phyloP scores from a whole-genome alignment of 2,888 invertebrate genomes.

The Mimas tiliae region DNA sequence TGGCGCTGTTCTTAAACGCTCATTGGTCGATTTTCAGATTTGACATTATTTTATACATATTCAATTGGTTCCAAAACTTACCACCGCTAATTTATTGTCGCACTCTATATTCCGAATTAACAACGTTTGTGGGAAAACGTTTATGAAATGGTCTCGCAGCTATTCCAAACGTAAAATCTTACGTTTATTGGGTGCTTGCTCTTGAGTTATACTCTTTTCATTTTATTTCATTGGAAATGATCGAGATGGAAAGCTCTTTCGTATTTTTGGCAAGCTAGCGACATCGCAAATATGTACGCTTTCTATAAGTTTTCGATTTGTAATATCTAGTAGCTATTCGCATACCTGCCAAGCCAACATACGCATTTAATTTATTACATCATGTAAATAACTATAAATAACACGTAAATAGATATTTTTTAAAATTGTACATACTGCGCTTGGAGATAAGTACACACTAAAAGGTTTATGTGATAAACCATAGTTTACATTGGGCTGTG shows the following conservation, averaged over 20 bases:
- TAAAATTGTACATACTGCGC: constrained; percentile 64
- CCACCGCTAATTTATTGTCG: not conserved
- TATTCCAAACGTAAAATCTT: constrained; percentile 6
- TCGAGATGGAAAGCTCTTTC: constrained; percentile 18
- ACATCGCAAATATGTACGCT: not conserved
- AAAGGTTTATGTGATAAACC: constrained; percentile 79
- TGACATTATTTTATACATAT: no score
- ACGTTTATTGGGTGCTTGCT: constrained; percentile 14
- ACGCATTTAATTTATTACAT: constrained; percentile 61
- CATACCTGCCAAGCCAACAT: constrained; percentile 45
- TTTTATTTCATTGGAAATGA: constrained; percentile 20
- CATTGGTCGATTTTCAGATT: no score
- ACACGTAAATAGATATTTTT: constrained; percentile 41
- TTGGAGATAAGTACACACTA: constrained; percentile 65
- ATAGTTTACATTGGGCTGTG: constrained; percentile 50
- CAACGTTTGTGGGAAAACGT: not conserved
- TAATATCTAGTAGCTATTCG: not conserved
- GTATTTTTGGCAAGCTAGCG: constrained; percentile 4
- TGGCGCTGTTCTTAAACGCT: no score
- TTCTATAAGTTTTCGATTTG: not conserved
- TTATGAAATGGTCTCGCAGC: not conserved
- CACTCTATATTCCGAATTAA: not conserved
- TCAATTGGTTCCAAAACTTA: no score
- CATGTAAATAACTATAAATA: constrained; percentile 54
- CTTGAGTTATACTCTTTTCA: constrained; percentile 19